These are phyloP conservation scores for Phoxinus dragarum DNA, from an alignment of 2,797 vertebrate species.

Conservation along the genomic window DNA sequence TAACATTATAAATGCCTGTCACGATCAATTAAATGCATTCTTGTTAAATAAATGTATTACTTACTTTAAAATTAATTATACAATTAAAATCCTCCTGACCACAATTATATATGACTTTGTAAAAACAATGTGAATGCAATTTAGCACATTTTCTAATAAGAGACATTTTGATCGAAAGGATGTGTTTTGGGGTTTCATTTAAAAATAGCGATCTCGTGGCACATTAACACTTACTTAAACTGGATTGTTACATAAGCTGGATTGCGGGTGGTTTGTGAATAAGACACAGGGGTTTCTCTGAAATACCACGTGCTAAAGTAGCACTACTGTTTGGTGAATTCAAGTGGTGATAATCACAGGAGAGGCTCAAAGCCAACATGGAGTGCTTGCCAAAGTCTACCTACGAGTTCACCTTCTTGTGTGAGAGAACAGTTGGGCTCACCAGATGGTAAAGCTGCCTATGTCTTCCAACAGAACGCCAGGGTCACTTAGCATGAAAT, in stretches of 20 bases:
- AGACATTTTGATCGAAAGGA: background rate
- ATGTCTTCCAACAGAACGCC: conserved; percentile 12
- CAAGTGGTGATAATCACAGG: background rate
- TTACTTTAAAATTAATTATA: no score
- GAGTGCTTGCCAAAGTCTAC: conserved; percentile 18
- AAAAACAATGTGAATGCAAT: background rate
- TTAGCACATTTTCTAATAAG: background rate
- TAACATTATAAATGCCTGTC: background rate
- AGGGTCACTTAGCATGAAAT: conserved; percentile 47
- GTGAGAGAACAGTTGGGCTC: conserved; percentile 26
- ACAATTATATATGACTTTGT: background rate
- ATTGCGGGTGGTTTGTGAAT: background rate
- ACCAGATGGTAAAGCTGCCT: conserved; percentile 41
- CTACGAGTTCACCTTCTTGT: conserved; percentile 12
- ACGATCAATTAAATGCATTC: background rate
- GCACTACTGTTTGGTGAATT: conserved; percentile 8
- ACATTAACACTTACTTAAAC: background rate
- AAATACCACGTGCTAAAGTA: background rate
- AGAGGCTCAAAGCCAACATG: conserved; percentile 18
- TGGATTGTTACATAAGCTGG: background rate
- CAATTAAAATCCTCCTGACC: no score
- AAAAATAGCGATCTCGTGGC: background rate
- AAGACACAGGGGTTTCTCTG: background rate
- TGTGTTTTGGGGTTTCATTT: background rate
- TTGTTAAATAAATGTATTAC: background rate